A percentile compares a stretch with the other conserved stretches of the same genome.
These are phyloP conservation scores for Phallusia fumigata DNA, from an alignment of 23 tunicate species.

Conservation along the genomic window DNA sequence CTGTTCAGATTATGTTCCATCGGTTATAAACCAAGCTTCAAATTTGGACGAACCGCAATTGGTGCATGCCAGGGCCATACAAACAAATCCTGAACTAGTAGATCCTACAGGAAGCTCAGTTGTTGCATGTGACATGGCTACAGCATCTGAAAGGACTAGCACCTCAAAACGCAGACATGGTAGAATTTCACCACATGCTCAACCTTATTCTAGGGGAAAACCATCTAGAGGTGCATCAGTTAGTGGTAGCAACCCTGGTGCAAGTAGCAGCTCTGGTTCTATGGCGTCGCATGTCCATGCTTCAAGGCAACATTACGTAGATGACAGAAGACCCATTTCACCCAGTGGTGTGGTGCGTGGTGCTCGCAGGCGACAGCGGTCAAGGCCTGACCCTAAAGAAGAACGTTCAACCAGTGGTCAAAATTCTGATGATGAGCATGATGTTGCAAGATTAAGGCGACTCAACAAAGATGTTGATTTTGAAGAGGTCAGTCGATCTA, in stretches of 20 bases:
- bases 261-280: slow-evolving; percentile 26
- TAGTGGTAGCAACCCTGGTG: slow-evolving; percentile 11
- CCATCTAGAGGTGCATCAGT: slow-evolving; percentile 19
- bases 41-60: background rate
- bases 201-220: slow-evolving; percentile 56
- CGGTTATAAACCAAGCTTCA: slow-evolving; percentile 10
- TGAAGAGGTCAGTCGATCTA: slow-evolving; percentile 33
- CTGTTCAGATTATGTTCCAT: background rate
- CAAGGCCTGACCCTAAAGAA: slow-evolving; percentile 48
- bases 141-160: slow-evolving; percentile 1
- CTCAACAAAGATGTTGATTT: slow-evolving; percentile 71
- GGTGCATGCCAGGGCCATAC: background rate
- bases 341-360: slow-evolving; percentile 17
- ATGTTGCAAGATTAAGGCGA: slow-evolving; percentile 42
- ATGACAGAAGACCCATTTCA: slow-evolving; percentile 51
- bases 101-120: background rate
- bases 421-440: slow-evolving; percentile 95
- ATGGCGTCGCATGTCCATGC: slow-evolving; percentile 19
- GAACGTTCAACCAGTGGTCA: slow-evolving; percentile 23
- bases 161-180: slow-evolving; percentile 66
- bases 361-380: slow-evolving; percentile 36
- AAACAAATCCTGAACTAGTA: background rate
- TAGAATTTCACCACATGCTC: slow-evolving; percentile 47
- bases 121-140: background rate
- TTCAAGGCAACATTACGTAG: slow-evolving; percentile 26